These are phyloP conservation scores for Amazona ochrocephala DNA, from an alignment of 2,797 vertebrate species.

Conservation along the genomic window DNA sequence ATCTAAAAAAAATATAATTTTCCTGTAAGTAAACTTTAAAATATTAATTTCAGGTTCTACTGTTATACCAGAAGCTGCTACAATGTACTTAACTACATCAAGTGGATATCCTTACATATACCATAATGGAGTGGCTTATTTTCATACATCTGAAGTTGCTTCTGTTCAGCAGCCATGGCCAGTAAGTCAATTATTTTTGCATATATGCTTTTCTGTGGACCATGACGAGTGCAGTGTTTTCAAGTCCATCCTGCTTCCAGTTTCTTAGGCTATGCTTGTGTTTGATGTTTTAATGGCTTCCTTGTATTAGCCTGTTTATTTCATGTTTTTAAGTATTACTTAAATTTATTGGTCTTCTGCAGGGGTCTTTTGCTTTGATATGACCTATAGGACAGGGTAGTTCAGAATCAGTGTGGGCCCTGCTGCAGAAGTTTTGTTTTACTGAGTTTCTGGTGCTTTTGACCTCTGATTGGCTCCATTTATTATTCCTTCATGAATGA, in stretches of 20 bases:
- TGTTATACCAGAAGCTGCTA: conserved; percentile 72
- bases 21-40: background rate
- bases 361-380: background rate
- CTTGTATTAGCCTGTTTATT: background rate
- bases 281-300: background rate
- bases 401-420: background rate
- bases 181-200: conserved; percentile 73
- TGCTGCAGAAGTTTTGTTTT: background rate
- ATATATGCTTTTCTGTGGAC: background rate
- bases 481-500: background rate
- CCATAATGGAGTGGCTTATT: conserved; percentile 88
- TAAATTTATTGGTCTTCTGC: background rate
- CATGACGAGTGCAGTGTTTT: background rate
- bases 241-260: background rate
- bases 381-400: background rate
- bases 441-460: background rate
- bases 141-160: conserved; percentile 78
- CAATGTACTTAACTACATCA: conserved; percentile 83
- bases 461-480: background rate
- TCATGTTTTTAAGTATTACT: background rate
- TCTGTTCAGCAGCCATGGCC: conserved; percentile 78
- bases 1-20: background rate
- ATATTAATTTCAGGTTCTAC: conserved; percentile 67
- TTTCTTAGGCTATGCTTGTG: background rate
- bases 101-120: conserved; percentile 86